phyloP scores from a whole-genome alignment of 2,888 invertebrate species.

The Thumatha senex region DNA sequence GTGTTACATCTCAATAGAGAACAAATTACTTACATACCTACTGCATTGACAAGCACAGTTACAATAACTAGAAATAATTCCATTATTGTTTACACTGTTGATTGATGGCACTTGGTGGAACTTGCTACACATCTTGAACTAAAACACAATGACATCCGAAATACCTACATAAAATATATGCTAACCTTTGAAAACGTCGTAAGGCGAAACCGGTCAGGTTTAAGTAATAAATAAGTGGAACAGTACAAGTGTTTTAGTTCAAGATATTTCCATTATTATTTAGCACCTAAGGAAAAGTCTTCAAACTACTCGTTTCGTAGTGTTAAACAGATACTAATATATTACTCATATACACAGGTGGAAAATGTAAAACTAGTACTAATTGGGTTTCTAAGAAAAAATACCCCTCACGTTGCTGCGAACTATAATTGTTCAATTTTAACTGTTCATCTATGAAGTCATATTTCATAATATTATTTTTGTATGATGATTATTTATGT shows the following conservation, averaged over 20 bases:
- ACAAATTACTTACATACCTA: not conserved
- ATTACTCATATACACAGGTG: not conserved
- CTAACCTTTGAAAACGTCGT: too few species aligned
- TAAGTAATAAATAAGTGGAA: too few species aligned
- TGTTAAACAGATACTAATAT: not conserved
- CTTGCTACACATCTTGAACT: too few species aligned
- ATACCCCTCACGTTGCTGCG: not conserved
- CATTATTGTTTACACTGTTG: too few species aligned
- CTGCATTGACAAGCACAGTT: not conserved
- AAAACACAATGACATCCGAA: too few species aligned
- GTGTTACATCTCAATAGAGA: too few species aligned
- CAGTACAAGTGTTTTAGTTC: too few species aligned
- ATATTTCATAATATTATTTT: not conserved
- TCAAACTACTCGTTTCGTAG: not conserved
- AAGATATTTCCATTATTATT: not conserved
- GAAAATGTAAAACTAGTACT: not conserved
- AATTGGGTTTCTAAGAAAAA: not conserved
- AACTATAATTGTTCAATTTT: not conserved
- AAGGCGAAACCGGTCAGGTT: too few species aligned
- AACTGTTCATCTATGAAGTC: not conserved
- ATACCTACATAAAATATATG: too few species aligned
- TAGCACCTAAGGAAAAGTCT: not conserved
- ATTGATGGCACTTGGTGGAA: too few species aligned
- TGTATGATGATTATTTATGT: not conserved
- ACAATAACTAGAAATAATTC: too few species aligned